Conservation (phyloP, 1,140 invertebrate genomes). For the Dicyema japonicum region DNA sequence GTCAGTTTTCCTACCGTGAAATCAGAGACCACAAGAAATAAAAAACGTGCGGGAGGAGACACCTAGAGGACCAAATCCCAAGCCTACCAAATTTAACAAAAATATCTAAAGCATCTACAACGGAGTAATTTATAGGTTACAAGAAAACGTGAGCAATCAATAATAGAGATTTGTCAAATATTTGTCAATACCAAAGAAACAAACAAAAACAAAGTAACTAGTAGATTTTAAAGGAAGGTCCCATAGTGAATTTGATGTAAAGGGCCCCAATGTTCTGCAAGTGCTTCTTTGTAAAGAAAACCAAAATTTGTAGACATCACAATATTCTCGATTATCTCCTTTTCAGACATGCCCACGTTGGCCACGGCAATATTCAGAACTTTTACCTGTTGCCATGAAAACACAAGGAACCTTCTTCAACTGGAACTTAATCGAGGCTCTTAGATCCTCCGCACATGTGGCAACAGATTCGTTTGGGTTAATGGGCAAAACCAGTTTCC, state of each 20-base stretch:
- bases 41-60: too few relatives aligned
- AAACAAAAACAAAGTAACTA: too few relatives aligned
- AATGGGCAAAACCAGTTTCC: conserved; percentile 89
- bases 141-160: too few relatives aligned
- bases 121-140: too few relatives aligned
- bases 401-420: conserved; percentile 76
- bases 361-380: conserved; percentile 82
- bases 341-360: conserved; percentile 68
- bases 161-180: too few relatives aligned
- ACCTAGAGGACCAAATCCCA: too few relatives aligned
- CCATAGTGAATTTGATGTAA: conserved; percentile 93
- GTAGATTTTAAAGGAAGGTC: conserved; percentile 68
- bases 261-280: conserved; percentile 98
- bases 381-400: conserved; percentile 45
- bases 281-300: conserved; percentile 93
- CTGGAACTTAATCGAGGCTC: conserved; percentile 96
- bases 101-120: too few relatives aligned
- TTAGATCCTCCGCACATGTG: conserved; percentile 80
- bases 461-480: conserved; percentile 79
- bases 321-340: conserved; percentile 78
- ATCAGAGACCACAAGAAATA: too few relatives aligned
- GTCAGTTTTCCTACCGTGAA: too few relatives aligned
- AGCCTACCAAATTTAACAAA: too few relatives aligned
- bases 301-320: conserved; percentile 85
- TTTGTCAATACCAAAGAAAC: too few relatives aligned